Evolutionary conservation across 1,140 invertebrate species (phyloP).

Genomic region (Nasonia longicornis): DNA sequence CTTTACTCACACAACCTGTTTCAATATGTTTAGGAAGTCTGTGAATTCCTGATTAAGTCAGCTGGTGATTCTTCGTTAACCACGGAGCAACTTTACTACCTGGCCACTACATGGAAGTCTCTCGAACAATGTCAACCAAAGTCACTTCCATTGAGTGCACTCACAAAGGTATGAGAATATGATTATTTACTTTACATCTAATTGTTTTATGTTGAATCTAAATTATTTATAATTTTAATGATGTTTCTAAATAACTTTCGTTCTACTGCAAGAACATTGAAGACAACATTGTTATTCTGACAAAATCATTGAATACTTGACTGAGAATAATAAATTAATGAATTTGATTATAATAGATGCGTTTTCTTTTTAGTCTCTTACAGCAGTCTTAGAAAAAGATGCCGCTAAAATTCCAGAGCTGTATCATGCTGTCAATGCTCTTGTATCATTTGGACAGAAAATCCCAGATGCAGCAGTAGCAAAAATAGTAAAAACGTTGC

Average conservation of each 20-base stretch:
- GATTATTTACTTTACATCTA: slow-evolving; percentile 13
- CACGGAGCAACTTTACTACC: slow-evolving; percentile 71
- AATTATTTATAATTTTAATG: slow-evolving; percentile 51
- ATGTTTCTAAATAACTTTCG: slow-evolving; percentile 61
- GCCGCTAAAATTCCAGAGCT: slow-evolving; percentile 66
- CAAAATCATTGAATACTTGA: slow-evolving; percentile 20
- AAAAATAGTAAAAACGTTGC: slow-evolving; percentile 75
- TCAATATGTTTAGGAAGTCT: slow-evolving; percentile 68
- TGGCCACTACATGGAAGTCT: slow-evolving; percentile 68
- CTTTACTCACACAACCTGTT: slow-evolving; percentile 16
- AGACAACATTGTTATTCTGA: slow-evolving; percentile 56
- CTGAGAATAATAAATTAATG: slow-evolving; percentile 24
- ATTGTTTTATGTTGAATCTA: slow-evolving; percentile 24
- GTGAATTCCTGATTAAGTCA: slow-evolving; percentile 67
- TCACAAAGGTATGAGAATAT: slow-evolving; percentile 59
- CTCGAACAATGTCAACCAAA: slow-evolving; percentile 66
- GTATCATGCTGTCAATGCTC: slow-evolving; percentile 65
- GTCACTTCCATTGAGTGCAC: slow-evolving; percentile 51
- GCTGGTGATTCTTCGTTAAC: slow-evolving; percentile 58
- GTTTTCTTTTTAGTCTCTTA: slow-evolving; percentile 58
- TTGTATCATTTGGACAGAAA: slow-evolving; percentile 63
- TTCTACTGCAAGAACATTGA: slow-evolving; percentile 60
- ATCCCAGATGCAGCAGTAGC: slow-evolving; percentile 68
- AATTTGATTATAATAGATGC: not conserved
- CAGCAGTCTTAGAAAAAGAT: slow-evolving; percentile 66